phyloP scores from a whole-genome alignment of 2,888 invertebrate genomes.

The Phaedon cochleariae region DNA sequence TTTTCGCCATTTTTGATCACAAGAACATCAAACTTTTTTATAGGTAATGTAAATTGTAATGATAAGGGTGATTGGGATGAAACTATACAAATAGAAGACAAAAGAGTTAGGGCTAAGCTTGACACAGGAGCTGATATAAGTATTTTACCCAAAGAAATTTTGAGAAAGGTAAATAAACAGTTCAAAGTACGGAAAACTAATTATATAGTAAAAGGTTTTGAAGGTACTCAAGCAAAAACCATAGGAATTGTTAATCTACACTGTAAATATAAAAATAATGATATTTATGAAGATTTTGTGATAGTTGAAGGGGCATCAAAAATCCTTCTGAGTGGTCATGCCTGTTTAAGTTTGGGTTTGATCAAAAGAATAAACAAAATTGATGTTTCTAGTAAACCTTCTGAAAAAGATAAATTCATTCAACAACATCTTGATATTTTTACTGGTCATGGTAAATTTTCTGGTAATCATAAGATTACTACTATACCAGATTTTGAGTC shows the following conservation, averaged over 20 bases:
- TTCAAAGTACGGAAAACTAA: conserved; percentile 16
- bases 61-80: neutral
- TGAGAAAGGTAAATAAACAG: conserved; percentile 21
- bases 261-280: conserved; percentile 15
- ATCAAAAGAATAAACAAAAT: conserved; percentile 8
- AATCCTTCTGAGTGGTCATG: conserved; percentile 18
- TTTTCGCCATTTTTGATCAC: too few species aligned
- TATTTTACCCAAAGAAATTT: conserved; percentile 18
- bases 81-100: neutral
- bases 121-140: conserved; percentile 26
- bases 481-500: conserved; percentile 17
- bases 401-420: conserved; percentile 8
- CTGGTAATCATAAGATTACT: conserved; percentile 13
- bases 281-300: conserved; percentile 27
- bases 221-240: conserved; percentile 17
- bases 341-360: conserved; percentile 18
- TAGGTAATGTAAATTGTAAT: conserved; percentile 1
- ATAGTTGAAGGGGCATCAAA: conserved; percentile 16
- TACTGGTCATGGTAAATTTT: conserved; percentile 11
- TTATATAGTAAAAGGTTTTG: conserved; percentile 21
- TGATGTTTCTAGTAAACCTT: neutral
- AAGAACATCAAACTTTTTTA: conserved; percentile 16
- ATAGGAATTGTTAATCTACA: conserved; percentile 17
- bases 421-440: conserved; percentile 18
- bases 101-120: conserved; percentile 6